A percentile compares a stretch with the other conserved stretches of the same genome.
Conservation (phyloP, 2,113 vertebrate genomes). For the Brachirus orientalis region DNA sequence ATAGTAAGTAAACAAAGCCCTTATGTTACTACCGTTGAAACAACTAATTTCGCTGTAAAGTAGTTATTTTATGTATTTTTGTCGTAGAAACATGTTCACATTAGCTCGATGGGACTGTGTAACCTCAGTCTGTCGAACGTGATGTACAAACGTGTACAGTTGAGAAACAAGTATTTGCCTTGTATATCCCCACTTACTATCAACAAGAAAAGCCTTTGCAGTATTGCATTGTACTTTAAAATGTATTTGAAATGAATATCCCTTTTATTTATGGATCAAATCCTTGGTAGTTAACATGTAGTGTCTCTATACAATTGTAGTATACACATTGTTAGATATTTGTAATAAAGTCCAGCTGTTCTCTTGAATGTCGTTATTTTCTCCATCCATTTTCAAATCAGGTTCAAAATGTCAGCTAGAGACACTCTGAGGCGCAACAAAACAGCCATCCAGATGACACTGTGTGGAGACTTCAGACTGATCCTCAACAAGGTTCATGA, state of each 20-base stretch:
- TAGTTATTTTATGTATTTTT: background rate
- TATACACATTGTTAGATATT: too few relatives aligned
- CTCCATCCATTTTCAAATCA: too few relatives aligned
- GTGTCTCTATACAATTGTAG: background rate
- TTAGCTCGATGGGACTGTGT: background rate
- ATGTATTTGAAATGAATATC: background rate
- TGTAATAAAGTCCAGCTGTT: background rate
- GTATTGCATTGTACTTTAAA: too few relatives aligned
- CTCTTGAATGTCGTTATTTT: background rate
- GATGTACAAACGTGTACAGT: background rate
- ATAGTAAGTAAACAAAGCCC: background rate
- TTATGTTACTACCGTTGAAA: too few relatives aligned
- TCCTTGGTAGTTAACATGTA: background rate
- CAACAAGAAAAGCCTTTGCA: too few relatives aligned
- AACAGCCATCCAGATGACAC: background rate
- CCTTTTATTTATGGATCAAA: background rate
- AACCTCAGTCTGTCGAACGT: background rate
- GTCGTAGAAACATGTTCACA: background rate
- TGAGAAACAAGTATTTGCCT: background rate
- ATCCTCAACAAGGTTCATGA: conserved; percentile 59
- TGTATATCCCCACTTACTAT: too few relatives aligned
- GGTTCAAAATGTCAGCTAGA: conserved; percentile 48
- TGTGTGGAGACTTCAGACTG: conserved; percentile 39
- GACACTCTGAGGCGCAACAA: conserved; percentile 40
- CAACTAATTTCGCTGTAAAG: background rate